Base-by-base conservation (phyloP, 1,140 invertebrate genomes). In the Colletes gigas region DNA sequence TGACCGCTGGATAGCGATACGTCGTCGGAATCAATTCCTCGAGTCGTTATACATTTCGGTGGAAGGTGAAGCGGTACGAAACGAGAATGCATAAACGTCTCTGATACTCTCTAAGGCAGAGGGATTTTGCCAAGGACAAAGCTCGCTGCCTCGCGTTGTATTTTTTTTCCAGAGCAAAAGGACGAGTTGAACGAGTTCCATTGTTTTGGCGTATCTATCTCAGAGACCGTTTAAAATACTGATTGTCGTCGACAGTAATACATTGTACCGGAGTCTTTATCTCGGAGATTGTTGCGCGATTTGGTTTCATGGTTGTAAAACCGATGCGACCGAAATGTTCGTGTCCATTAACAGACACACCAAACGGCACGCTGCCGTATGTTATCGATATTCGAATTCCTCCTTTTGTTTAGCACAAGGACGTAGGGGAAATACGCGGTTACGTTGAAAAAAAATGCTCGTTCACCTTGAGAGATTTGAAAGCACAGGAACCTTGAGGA, bases 331-430 rank as follows among this genome's bases (percentile, higher is more conserved):
- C 59, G 41, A 17, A 69, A 69, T 12, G 67, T 9, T 63, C 47
- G 21, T 63, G 44, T 78, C 67, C 67, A 71, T 78, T 79, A 72
- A 79, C 60, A 1, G 19, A 10, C 60, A 44, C 52, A 79, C 73
- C 41, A 39, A 50, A 57, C 47, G 14, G 3, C 17, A 30, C 44
- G 7, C 12, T 14, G 77, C 30, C 65, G 15, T 21, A 4, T 21
- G 30, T 57, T 66, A 73, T 79, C 60, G 77, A 79, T 73, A 65
- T 65, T 47, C 60, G 52, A 55, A 39, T 57, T 41, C 30, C 30
- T 55, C 50, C 50, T 30, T 65, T 79, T 73, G 59, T 79, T 50
- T 57, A 1, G 2, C 17, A 14, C 17, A 12, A 65, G 55, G 21
- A 59, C 41, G 19, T 44, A 50, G 57, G 7, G 15, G 44, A 62